Conservation (phyloP, 2,888 invertebrate species). For the Rhamphomyia laevipes region DNA sequence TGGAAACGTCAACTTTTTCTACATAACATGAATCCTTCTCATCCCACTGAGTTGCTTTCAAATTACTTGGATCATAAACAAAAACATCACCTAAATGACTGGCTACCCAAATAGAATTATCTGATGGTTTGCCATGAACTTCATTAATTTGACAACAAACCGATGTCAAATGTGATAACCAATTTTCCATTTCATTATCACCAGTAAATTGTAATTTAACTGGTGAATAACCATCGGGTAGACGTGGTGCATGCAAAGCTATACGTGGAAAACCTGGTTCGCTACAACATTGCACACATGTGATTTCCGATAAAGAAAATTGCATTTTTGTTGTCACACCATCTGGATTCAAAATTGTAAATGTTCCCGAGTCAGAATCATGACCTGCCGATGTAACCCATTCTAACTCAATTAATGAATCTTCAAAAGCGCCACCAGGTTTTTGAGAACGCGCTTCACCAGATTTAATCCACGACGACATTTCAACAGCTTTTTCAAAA, state of each 20-base stretch:
- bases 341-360: conserved; percentile 66
- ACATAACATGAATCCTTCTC: conserved; percentile 42
- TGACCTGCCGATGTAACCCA: conserved; percentile 55
- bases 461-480: conserved; percentile 75
- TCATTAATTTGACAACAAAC: conserved; percentile 65
- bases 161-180: conserved; percentile 70
- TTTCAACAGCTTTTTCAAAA: conserved; percentile 70
- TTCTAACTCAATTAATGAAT: conserved; percentile 69
- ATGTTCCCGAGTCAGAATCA: conserved; percentile 56
- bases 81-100: conserved; percentile 71
- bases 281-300: conserved; percentile 63
- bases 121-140: conserved; percentile 55
- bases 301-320: conserved; percentile 64
- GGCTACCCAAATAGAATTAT: conserved; percentile 65
- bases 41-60: conserved; percentile 43
- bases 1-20: conserved; percentile 58
- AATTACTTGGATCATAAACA: conserved; percentile 60
- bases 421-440: conserved; percentile 48
- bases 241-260: conserved; percentile 58
- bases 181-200: conserved; percentile 80
- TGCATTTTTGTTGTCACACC: conserved; percentile 61
- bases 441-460: conserved; percentile 62
- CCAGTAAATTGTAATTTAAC: conserved; percentile 67
- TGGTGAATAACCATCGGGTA: conserved; percentile 39
- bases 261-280: conserved; percentile 70